These are phyloP conservation scores for Remorina albescens DNA, from an alignment of 2,797 vertebrate species.

Conservation along the genomic window DNA sequence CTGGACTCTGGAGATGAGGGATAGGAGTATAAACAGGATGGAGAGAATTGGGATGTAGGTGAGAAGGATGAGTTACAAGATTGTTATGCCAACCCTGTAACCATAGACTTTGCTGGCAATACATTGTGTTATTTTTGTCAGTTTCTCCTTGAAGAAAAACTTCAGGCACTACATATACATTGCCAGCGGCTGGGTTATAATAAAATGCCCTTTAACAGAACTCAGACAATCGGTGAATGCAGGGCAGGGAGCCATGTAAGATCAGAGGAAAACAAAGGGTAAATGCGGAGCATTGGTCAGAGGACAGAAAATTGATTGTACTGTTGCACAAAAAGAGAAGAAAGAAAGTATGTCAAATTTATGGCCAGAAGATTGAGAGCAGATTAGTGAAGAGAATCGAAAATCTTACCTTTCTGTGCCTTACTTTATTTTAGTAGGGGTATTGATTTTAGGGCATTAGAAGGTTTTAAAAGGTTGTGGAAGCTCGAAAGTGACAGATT, in stretches of 20 bases:
- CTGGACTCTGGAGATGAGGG: conserved; percentile 10
- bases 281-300: conserved; percentile 11
- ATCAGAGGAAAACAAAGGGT: neutral
- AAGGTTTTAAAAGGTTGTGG: neutral
- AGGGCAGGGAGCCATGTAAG: neutral
- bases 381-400: conserved; percentile 25
- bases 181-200: conserved; percentile 11
- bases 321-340: conserved; percentile 2
- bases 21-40: conserved; percentile 51
- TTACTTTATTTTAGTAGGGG: neutral
- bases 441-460: conserved; percentile 33
- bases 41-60: conserved; percentile 26
- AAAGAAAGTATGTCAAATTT: conserved; percentile 9
- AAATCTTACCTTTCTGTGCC: conserved; percentile 21
- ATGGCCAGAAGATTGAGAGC: conserved; percentile 11
- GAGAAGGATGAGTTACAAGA: neutral
- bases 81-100: neutral
- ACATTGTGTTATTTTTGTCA: neutral
- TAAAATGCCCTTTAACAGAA: conserved; percentile 10
- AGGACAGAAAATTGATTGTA: conserved; percentile 27
- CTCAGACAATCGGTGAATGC: neutral
- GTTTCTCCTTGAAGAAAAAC: neutral
- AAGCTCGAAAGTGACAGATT: conserved; percentile 14
- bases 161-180: neutral
- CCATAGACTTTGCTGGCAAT: conserved; percentile 5